phyloP scores from a whole-genome alignment of 2,888 invertebrate species.

The Ypsolopha sequella region DNA sequence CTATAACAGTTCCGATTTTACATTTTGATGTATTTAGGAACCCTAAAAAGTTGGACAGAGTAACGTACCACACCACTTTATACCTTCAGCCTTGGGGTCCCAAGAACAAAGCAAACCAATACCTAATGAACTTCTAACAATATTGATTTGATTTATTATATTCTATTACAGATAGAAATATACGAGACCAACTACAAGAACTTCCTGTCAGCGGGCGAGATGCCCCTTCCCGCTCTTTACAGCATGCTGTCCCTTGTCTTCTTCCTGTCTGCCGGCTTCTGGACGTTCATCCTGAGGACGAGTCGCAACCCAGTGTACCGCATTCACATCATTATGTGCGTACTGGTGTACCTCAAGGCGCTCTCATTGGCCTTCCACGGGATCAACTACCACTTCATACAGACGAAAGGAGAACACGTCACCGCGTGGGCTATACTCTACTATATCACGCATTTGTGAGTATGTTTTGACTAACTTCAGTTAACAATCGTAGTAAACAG shows the following conservation, averaged over 20 bases:
- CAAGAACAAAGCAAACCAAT: neutral
- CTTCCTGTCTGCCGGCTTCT: constrained; percentile 89
- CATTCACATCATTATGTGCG: constrained; percentile 97
- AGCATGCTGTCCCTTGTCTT: constrained; percentile 93
- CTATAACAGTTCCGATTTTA: too few species aligned
- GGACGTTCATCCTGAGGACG: constrained; percentile 89
- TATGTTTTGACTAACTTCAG: too few species aligned
- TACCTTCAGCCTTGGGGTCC: too few species aligned
- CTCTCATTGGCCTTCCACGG: constrained; percentile 95
- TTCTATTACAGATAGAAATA: constrained; percentile 86
- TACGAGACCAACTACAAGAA: constrained; percentile 88
- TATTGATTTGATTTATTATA: constrained; percentile 6
- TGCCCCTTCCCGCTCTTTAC: constrained; percentile 94
- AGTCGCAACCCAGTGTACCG: constrained; percentile 91
- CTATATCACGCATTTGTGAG: constrained; percentile 97
- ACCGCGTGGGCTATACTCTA: constrained; percentile 98
- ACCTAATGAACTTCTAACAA: neutral
- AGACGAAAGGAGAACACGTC: constrained; percentile 91
- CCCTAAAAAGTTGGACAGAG: too few species aligned
- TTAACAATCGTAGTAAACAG: too few species aligned
- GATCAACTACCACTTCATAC: constrained; percentile 94
- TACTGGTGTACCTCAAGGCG: constrained; percentile 91
- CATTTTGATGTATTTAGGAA: too few species aligned
- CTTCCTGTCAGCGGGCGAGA: constrained; percentile 95
- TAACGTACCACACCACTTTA: too few species aligned